These are phyloP conservation scores for Enhydra lutris DNA, from an alignment of 2,113 vertebrate genomes.

Conservation along the genomic window DNA sequence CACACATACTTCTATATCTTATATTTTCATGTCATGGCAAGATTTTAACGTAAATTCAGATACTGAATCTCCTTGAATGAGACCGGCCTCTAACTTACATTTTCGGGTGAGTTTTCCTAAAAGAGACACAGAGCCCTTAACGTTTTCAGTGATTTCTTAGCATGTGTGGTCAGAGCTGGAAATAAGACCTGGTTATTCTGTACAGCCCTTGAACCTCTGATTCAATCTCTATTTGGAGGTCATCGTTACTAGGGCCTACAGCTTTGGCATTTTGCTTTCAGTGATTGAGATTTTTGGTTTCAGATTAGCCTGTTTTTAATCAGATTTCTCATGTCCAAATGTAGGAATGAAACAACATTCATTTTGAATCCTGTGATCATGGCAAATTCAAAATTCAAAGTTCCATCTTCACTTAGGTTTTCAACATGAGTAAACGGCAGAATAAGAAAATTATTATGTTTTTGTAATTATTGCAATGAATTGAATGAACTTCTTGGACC, in stretches of 20 bases:
- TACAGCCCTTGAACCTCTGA: not conserved
- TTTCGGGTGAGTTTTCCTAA: not conserved
- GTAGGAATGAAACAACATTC: not conserved
- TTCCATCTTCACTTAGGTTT: not conserved
- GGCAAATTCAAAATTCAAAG: not conserved
- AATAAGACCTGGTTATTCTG: not conserved
- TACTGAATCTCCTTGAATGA: constrained; percentile 32
- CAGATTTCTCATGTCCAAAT: constrained; percentile 32
- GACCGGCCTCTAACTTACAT: not conserved
- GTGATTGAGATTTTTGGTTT: not conserved
- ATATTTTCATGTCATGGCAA: not conserved
- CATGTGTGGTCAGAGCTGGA: not conserved
- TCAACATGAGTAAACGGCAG: constrained; percentile 24
- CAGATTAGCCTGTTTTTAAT: not conserved
- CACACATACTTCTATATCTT: not conserved
- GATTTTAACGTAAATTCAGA: constrained; percentile 7
- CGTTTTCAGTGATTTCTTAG: not conserved
- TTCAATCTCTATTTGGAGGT: not conserved
- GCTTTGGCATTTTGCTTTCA: not conserved
- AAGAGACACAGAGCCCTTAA: not conserved
- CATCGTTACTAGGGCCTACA: not conserved
- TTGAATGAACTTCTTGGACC: not conserved
- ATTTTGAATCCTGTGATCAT: not conserved
- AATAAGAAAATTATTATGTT: not conserved
- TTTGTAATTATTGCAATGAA: constrained; percentile 16